These are phyloP conservation scores for Centrocercus urophasianus DNA, from an alignment of 2,113 vertebrate species.

Conservation along the genomic window DNA sequence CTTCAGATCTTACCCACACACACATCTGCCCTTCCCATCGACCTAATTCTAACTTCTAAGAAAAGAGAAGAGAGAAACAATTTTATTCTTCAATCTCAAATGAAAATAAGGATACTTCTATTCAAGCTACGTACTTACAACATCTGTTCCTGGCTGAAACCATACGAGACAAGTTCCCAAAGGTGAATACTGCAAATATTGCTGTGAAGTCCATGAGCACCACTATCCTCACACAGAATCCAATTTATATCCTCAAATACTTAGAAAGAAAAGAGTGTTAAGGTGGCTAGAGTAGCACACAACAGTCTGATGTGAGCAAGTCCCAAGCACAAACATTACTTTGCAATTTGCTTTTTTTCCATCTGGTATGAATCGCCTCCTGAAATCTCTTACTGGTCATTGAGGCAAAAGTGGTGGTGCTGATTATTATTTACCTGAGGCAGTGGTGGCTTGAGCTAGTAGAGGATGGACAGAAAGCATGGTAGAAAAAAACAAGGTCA, in stretches of 20 bases:
- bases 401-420: background rate
- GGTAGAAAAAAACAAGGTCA: background rate
- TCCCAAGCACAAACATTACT: accelerated
- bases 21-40: background rate
- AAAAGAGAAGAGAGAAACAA: background rate
- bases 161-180: background rate
- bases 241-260: background rate
- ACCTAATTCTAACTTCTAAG: background rate
- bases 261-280: background rate
- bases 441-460: background rate
- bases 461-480: background rate
- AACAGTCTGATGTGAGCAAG: background rate
- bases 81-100: constrained; percentile 1
- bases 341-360: background rate
- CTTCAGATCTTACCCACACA: background rate
- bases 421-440: background rate
- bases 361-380: background rate
- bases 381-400: background rate
- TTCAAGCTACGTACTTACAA: background rate
- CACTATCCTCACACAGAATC: background rate
- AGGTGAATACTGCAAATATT: constrained; percentile 4
- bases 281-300: background rate
- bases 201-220: background rate
- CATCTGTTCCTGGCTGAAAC: constrained; percentile 14
- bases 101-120: background rate